phyloP scores from a whole-genome alignment of 2,888 invertebrate species.

The Andrena camellia region DNA sequence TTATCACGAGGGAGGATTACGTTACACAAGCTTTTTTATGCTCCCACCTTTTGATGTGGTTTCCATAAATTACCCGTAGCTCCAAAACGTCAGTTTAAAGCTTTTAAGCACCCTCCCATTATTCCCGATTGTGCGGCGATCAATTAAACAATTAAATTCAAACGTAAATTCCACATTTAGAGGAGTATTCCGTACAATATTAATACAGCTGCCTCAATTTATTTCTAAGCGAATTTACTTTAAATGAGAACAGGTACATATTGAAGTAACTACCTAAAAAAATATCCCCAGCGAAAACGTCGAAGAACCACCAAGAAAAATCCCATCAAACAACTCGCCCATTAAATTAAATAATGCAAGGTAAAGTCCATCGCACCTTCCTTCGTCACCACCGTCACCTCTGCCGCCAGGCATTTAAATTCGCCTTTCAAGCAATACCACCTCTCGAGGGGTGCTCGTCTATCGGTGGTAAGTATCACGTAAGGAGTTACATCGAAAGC shows the following conservation, averaged over 20 bases:
- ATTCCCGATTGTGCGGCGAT: background rate
- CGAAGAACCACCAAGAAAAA: no score
- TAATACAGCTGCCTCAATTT: no score
- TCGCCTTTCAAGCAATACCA: slow-evolving; percentile 34
- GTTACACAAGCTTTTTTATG: slow-evolving; percentile 41
- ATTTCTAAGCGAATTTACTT: no score
- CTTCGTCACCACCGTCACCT: slow-evolving; percentile 11
- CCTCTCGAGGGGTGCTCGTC: slow-evolving; percentile 27
- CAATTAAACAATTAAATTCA: slow-evolving; percentile 15
- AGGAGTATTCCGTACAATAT: no score
- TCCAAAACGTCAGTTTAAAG: slow-evolving; percentile 30
- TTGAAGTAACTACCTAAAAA: no score
- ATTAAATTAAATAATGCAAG: slow-evolving; percentile 12
- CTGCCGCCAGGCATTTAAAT: slow-evolving; percentile 59
- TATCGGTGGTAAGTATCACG: slow-evolving; percentile 47
- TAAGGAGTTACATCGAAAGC: slow-evolving; percentile 56
- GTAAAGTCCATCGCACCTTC: slow-evolving; percentile 13
- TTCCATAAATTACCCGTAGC: slow-evolving; percentile 47
- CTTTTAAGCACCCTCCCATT: background rate
- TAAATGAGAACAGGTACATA: no score
- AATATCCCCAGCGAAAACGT: no score
- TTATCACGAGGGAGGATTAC: slow-evolving; percentile 40
- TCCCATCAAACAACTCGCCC: no score
- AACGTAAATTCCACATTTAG: background rate
- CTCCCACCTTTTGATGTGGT: slow-evolving; percentile 43